Percentiles rank a stretch among this genome's conserved stretches.
These are phyloP conservation scores for Miichthys miiuy DNA, from an alignment of 2,797 vertebrate species.

Conservation along the genomic window DNA sequence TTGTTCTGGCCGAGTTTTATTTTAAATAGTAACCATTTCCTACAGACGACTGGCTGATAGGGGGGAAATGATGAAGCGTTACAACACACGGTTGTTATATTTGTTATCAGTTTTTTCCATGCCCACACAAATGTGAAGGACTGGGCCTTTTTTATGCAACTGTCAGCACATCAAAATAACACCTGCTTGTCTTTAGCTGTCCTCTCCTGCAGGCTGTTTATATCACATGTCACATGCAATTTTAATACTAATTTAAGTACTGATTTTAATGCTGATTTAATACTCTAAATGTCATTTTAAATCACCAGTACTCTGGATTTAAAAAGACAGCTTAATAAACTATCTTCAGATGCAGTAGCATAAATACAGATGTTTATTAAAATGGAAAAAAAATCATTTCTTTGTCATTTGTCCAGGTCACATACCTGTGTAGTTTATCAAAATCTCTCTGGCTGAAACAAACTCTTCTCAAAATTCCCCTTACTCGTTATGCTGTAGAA, in stretches of 20 bases:
- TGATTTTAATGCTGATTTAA: no score
- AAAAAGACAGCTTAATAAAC: conserved; percentile 19
- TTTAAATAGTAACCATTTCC: conserved; percentile 49
- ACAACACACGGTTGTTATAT: conserved; percentile 41
- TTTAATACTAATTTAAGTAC: conserved; percentile 1
- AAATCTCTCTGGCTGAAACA: conserved; percentile 50
- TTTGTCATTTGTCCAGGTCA: conserved; percentile 54
- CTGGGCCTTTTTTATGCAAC: conserved; percentile 39
- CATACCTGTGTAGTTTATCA: conserved; percentile 64
- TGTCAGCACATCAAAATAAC: conserved; percentile 62
- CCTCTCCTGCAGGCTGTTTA: conserved; percentile 16
- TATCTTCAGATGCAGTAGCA: conserved; percentile 34
- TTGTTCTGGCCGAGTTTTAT: conserved; percentile 46
- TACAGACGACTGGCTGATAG: conserved; percentile 40
- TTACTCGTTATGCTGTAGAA: conserved; percentile 57
- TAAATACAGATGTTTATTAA: conserved; percentile 56
- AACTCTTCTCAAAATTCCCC: conserved; percentile 60
- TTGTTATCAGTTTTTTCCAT: conserved; percentile 65
- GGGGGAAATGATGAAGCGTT: conserved; percentile 48
- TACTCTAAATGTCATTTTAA: conserved; percentile 12
- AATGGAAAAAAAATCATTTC: conserved; percentile 54
- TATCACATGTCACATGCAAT: conserved; percentile 11
- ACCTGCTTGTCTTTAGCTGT: conserved; percentile 54
- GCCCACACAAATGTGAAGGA: conserved; percentile 43
- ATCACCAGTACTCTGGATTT: conserved; percentile 9